Percentiles rank a stretch among this genome's conserved stretches.
phyloP scores from a whole-genome alignment of 2,888 invertebrate genomes.

The Athalia circularis region DNA sequence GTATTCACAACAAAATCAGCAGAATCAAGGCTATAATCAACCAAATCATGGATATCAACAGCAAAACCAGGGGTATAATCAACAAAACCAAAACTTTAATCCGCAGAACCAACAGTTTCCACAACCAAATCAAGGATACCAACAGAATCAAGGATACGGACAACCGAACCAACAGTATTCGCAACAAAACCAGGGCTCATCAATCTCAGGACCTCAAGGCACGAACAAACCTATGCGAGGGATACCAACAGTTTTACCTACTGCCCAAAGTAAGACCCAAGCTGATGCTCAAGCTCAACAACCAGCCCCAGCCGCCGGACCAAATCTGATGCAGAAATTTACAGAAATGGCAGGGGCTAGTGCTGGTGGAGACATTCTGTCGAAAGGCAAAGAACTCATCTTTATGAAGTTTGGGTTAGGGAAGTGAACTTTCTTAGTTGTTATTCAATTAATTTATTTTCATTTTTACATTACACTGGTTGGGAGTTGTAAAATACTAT shows the following conservation, averaged over 20 bases:
- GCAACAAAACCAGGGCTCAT: slow-evolving; percentile 65
- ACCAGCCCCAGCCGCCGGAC: slow-evolving; percentile 75
- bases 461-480: slow-evolving; percentile 28
- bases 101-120: slow-evolving; percentile 64
- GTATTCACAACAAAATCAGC: slow-evolving; percentile 63
- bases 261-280: slow-evolving; percentile 70
- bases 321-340: slow-evolving; percentile 92
- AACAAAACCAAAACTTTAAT: slow-evolving; percentile 65
- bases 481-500: slow-evolving; percentile 37
- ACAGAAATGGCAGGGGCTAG: slow-evolving; percentile 87
- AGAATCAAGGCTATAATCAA: slow-evolving; percentile 73
- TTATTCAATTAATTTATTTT: slow-evolving; percentile 27
- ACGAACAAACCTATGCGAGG: slow-evolving; percentile 72
- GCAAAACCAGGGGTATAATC: slow-evolving; percentile 50
- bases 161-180: slow-evolving; percentile 60
- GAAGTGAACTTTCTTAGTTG: slow-evolving; percentile 67
- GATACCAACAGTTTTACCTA: slow-evolving; percentile 76
- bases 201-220: slow-evolving; percentile 64
- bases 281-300: slow-evolving; percentile 64
- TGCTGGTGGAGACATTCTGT: slow-evolving; percentile 92
- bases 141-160: slow-evolving; percentile 60
- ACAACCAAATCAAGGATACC: slow-evolving; percentile 54
- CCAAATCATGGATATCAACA: slow-evolving; percentile 57
- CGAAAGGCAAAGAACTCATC: slow-evolving; percentile 95
- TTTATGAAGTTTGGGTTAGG: slow-evolving; percentile 96